Evolutionary conservation across 2,888 invertebrate genomes (phyloP), one percentile per base, ranked within the genome.

Genomic region (Copidosoma aretas): DNA sequence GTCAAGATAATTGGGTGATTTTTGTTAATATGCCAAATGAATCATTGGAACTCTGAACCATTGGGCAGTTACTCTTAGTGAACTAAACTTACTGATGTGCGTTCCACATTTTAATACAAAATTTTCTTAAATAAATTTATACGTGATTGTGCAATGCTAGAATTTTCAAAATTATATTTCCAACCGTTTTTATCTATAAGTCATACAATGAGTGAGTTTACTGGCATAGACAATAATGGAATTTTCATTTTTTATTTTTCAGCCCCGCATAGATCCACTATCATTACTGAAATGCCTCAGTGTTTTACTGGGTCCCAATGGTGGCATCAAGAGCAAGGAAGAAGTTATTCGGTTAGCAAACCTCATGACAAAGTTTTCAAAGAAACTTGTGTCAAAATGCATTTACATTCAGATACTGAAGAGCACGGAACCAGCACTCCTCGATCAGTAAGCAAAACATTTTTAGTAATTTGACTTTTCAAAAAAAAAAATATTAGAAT

Each of bases 351-450:
- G 95, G 76, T 88, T 97, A 76, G 93, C 93, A 87, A 96, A 95
- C 83, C 89, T 97, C 81, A 97, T 97, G 97, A 93, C 92, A 58
- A 95, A 96, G 84, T 95, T 93, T 86, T 96, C 96, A 1, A 95
- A 93, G 84, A 97, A 97, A 84, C 87, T 97, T 75, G 97, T 97
- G 64, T 95, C 95, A 77, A 95, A 95, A 87, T 97, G 97, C 86
- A 93, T 97, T 79, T 97, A 97, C 81, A 91, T 96, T 77, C 93
- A 96, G 83, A 96, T 97, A 79, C 86, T 97, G 69, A 93, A 93
- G 84, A 91, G 91, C 72, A 95, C 97, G 15, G 91, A 92, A 80
- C 89, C 91, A 10, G 91, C 93, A 73, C 86, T 96, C 71, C 86
- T 97, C 64, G 92, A 92, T 71, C 89, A 92, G 88, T 89, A 84